Conservation (phyloP, 64 coral and sea anemone genomes). For the Acropora yongei region DNA sequence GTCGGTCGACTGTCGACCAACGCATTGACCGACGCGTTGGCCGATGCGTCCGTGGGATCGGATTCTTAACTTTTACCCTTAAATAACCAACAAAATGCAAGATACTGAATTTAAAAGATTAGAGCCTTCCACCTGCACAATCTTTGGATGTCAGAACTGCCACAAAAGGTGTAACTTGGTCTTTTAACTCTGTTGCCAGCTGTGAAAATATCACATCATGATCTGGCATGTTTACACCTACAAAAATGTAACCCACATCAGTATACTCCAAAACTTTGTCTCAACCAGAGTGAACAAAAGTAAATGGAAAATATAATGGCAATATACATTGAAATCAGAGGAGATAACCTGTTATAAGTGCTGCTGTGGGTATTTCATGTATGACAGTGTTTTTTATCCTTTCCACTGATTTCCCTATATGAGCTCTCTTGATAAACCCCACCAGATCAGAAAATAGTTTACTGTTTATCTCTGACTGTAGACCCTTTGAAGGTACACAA, state of each 20-base stretch:
- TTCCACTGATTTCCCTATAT: constrained; percentile 12
- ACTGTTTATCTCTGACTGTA: constrained; percentile 62
- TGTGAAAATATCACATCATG: constrained; percentile 90
- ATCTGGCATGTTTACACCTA: constrained; percentile 97
- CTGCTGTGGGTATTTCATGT: constrained; percentile 71
- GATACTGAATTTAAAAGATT: neutral
- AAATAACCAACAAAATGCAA: neutral
- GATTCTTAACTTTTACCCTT: no score
- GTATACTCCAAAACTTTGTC: neutral
- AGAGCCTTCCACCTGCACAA: constrained; percentile 44
- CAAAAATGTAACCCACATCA: neutral
- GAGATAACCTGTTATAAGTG: constrained; percentile 64
- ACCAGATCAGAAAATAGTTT: constrained; percentile 68
- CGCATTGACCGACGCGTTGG: no score
- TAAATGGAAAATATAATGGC: neutral
- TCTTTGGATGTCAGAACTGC: constrained; percentile 85
- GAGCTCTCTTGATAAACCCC: constrained; percentile 49
- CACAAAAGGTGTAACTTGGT: constrained; percentile 73
- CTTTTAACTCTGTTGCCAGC: constrained; percentile 68
- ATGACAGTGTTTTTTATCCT: neutral
- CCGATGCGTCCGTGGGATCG: no score
- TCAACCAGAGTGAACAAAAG: neutral
- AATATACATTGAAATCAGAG: neutral
- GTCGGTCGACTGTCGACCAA: no score
- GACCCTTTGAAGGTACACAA: neutral